Percentiles rank a stretch among this genome's conserved stretches.
Evolutionary conservation across 1,140 invertebrate species (phyloP).

Genomic region (Druon quercuslanigerum): DNA sequence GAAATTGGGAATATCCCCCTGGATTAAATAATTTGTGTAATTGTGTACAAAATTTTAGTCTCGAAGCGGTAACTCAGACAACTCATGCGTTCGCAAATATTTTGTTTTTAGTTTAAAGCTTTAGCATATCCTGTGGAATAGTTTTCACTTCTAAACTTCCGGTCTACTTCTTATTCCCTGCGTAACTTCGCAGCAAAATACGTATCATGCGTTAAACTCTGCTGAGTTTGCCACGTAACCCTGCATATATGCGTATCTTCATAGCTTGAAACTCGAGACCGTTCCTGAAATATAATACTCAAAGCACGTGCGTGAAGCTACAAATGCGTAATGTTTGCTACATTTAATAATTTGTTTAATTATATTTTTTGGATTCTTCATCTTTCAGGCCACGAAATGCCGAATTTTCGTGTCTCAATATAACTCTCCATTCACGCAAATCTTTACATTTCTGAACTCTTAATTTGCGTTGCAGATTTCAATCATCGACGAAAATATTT

Average conservation of each 20-base stretch:
- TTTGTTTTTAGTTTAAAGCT: not conserved
- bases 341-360: conserved; percentile 13
- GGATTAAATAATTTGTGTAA: no score
- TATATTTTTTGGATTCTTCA: not conserved
- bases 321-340: conserved; percentile 30
- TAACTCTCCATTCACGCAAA: no score
- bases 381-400: not conserved
- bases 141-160: conserved; percentile 26
- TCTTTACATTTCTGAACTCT: no score
- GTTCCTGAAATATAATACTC: conserved; percentile 36
- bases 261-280: conserved; percentile 33
- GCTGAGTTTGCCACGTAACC: conserved; percentile 19
- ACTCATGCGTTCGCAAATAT: not conserved
- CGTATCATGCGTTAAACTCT: not conserved
- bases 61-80: no score
- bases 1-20: no score
- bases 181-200: conserved; percentile 1
- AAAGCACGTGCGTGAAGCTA: conserved; percentile 35
- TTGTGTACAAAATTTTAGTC: no score
- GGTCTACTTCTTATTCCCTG: conserved; percentile 16
- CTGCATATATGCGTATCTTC: conserved; percentile 18
- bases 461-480: no score
- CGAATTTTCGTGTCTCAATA: no score
- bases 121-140: conserved; percentile 20
- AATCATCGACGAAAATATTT: no score